Evolutionary conservation across 2,888 invertebrate genomes (phyloP).

Genomic region (Drosophila bunnanda): DNA sequence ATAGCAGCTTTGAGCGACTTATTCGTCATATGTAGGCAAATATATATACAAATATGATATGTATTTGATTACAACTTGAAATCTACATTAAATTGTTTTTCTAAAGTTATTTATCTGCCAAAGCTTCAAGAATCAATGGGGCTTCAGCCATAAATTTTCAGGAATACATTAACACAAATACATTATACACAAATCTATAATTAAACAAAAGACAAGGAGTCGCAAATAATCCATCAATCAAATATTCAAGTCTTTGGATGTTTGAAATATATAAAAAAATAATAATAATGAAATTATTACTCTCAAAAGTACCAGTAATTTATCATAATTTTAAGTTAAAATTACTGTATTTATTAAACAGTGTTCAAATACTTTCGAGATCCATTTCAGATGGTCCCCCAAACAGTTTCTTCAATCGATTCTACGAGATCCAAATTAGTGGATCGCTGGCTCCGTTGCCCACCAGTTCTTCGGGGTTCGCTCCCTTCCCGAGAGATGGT

Average conservation of each 20-base stretch:
- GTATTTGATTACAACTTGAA: neutral
- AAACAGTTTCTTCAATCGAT: constrained; percentile 57
- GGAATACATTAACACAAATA: neutral
- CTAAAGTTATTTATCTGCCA: neutral
- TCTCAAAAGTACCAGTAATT: neutral
- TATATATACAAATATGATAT: neutral
- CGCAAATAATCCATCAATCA: neutral
- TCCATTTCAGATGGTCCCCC: constrained; percentile 43
- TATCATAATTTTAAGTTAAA: neutral
- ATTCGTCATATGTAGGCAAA: neutral
- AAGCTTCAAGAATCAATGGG: neutral
- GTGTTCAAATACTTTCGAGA: neutral
- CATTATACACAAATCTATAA: neutral
- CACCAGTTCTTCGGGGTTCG: neutral
- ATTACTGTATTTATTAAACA: neutral
- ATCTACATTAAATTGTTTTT: neutral
- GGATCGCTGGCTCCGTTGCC: neutral
- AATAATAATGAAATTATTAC: neutral
- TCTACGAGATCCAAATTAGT: constrained; percentile 35
- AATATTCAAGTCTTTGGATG: neutral
- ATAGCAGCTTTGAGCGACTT: neutral
- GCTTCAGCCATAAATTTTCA: neutral
- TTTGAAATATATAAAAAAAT: neutral
- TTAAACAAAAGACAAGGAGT: neutral
- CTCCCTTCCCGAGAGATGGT: constrained; percentile 6